Base-by-base conservation (phyloP, 2,113 vertebrate species). In the Desmodus rotundus region DNA sequence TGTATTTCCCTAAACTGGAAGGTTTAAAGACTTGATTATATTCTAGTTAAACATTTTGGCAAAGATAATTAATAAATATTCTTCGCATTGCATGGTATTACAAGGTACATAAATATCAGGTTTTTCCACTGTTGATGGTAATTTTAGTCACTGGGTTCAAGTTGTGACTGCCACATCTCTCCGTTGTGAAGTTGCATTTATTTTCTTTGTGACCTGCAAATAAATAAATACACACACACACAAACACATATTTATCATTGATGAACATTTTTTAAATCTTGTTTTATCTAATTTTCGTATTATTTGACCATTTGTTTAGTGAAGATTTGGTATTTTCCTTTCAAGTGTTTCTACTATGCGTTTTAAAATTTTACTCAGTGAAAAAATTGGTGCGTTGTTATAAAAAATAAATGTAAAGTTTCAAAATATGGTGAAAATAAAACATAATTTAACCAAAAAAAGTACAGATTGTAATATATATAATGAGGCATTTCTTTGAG, bases 401-500 rank as follows among this genome's bases (percentile, higher is more conserved):
- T n/a, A 86, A 67, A 78, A 81, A 28, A 76, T 76, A 82, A 70
- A 82, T 88, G 94, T 77, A 28, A 95, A 67, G 31, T 91, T 70
- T 85, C 22, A 70, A n/a, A 45, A 28, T 81, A 78, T 58, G 85
- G 33, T 78, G 81, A 74, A 93, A 91, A 78, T 54, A 31, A 84
- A 87, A 70, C 83, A 56, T 86, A 93, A 77, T 72, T 83, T 95
- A 65, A 93, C 38, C 38, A 74, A 73, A 73, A 96, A 94, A 68
- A 84, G 36, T 78, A 54, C 16, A 74, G 41, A 58, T 80, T 92
- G 22, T 10, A 76, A 33, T 54, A 47, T 82, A 83, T 67, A 65
- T 61, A 80, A 43, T 36, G 13, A 47, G 61, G 9, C 52, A 89
- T 45, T 94, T 94, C 9, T 65, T 85, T 70, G 28, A 54, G 22